Conservation (phyloP, 2,888 invertebrate genomes). For the Phengaris arion region DNA sequence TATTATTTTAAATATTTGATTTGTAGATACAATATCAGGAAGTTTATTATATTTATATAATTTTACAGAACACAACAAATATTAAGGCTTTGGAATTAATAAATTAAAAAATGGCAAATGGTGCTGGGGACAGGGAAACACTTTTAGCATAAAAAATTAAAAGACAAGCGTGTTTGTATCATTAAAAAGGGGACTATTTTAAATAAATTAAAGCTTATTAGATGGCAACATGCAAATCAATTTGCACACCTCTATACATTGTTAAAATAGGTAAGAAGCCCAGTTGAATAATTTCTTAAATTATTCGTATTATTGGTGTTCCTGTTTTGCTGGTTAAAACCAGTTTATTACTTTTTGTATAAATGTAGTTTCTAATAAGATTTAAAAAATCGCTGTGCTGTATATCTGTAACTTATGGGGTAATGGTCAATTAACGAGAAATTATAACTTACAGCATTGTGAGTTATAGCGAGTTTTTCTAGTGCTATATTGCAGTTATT, state of each 20-base stretch:
- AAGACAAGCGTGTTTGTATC: constrained; percentile 16
- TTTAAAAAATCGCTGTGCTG: too few relatives aligned
- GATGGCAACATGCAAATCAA: constrained; percentile 14
- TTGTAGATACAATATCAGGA: not conserved
- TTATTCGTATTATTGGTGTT: not conserved
- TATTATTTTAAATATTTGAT: too few relatives aligned
- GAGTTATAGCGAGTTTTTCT: too few relatives aligned
- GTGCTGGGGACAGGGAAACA: constrained; percentile 10
- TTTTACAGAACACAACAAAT: constrained; percentile 26
- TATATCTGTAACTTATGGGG: too few relatives aligned
- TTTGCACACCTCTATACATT: not conserved
- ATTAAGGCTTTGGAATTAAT: not conserved
- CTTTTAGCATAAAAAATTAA: constrained; percentile 1
- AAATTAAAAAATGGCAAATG: constrained; percentile 1
- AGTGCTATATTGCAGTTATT: too few relatives aligned
- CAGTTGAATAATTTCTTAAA: not conserved
- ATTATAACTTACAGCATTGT: too few relatives aligned
- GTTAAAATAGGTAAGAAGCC: constrained; percentile 4
- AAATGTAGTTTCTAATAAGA: too few relatives aligned
- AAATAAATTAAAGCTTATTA: not conserved
- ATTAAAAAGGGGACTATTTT: not conserved
- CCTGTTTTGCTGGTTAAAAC: not conserved
- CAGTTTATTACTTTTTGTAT: too few relatives aligned
- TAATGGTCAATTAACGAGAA: too few relatives aligned
- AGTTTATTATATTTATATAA: not conserved